Conservation (phyloP, 2,888 invertebrate species). For the Geotrupes spiniger region DNA sequence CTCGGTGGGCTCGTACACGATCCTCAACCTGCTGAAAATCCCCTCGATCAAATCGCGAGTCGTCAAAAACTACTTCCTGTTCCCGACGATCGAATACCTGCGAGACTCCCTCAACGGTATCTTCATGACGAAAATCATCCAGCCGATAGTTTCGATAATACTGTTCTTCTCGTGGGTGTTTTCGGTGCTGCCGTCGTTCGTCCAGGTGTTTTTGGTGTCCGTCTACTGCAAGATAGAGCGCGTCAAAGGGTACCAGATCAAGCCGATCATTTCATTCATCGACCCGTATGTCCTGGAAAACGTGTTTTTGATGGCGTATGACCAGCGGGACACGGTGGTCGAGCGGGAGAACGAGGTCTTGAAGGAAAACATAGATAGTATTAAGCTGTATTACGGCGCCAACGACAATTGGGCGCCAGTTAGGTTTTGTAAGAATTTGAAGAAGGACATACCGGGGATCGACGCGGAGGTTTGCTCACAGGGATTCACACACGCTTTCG, state of each 20-base stretch:
- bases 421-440: conserved; percentile 66
- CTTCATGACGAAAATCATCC: conserved; percentile 61
- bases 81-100: conserved; percentile 87
- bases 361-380: conserved; percentile 55
- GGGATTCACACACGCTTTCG: conserved; percentile 76
- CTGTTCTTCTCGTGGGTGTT: conserved; percentile 54
- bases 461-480: conserved; percentile 60
- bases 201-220: conserved; percentile 55
- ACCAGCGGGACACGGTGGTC: conserved; percentile 74
- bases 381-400: conserved; percentile 78
- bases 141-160: conserved; percentile 53
- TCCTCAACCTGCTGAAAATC: conserved; percentile 67
- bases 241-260: conserved; percentile 53
- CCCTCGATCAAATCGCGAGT: conserved; percentile 56
- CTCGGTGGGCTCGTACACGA: conserved; percentile 87
- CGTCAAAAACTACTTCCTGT: conserved; percentile 70
- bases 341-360: conserved; percentile 64
- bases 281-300: conserved; percentile 61
- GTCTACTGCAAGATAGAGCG: conserved; percentile 50
- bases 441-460: conserved; percentile 57
- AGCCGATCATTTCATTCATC: conserved; percentile 57
- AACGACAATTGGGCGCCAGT: conserved; percentile 83
- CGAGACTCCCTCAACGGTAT: conserved; percentile 71
- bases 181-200: conserved; percentile 54
- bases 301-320: conserved; percentile 67